Evolutionary conservation across 2,113 vertebrate genomes (phyloP).

Genomic region (Microtus montanus): DNA sequence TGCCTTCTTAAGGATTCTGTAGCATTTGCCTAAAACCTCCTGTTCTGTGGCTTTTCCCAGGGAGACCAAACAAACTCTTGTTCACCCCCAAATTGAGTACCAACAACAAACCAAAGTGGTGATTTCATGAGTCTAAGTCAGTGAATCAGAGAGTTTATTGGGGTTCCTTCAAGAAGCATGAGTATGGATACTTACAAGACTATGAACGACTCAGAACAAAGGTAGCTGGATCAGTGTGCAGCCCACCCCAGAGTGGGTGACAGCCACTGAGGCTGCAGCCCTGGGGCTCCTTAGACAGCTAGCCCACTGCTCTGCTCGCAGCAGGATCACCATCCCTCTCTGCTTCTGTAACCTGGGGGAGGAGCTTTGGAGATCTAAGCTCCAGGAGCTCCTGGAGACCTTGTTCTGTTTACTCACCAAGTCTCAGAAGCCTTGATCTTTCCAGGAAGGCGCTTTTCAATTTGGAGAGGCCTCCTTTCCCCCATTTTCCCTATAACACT

Average conservation of each 20-base stretch:
- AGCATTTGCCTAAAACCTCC: not conserved
- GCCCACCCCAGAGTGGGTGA: not conserved
- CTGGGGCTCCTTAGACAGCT: not conserved
- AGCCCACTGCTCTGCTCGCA: not conserved
- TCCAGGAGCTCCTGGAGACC: not conserved
- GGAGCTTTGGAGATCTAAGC: too few relatives aligned
- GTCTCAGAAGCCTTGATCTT: too few relatives aligned
- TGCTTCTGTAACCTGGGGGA: not conserved
- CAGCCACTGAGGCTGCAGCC: not conserved
- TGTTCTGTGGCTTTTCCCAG: not conserved
- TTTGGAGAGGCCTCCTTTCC: too few relatives aligned
- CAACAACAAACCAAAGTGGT: not conserved
- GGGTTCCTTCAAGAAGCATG: not conserved
- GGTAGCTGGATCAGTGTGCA: not conserved
- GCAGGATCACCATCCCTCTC: not conserved
- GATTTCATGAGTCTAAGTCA: not conserved
- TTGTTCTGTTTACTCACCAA: not conserved
- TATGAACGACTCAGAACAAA: not conserved
- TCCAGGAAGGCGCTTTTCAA: not conserved
- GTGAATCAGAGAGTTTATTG: too few relatives aligned
- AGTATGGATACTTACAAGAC: too few relatives aligned
- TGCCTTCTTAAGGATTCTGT: not conserved
- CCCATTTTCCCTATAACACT: not conserved
- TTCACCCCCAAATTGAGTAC: not conserved
- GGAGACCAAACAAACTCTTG: not conserved